Base-by-base conservation (phyloP, 2,888 invertebrate species). In the Eledone cirrhosa region DNA sequence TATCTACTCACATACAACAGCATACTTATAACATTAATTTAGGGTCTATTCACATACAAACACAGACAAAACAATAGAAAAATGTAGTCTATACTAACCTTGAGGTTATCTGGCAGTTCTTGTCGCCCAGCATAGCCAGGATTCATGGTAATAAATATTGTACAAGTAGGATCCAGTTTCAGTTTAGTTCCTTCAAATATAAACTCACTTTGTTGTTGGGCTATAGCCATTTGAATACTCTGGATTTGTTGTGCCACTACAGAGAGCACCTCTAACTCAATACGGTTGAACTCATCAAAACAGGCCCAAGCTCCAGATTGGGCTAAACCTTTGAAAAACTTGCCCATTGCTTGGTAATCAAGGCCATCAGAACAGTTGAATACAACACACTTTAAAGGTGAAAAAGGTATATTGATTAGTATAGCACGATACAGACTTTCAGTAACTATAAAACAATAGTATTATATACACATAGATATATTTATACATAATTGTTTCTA, bases 341-440 rank as follows among this genome's bases (percentile, higher is more conserved):
- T 98, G 47, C 97, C 97, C 89, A 98, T 93, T 0, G 97, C 96
- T 89, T 96, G 96, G 88, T 95, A 97, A 90, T 98, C 97, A 72
- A 98, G 92, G 3, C 97, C 96, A 84, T 97, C 97, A 0, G 97
- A 97, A 87, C 98, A 98, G 92, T 98, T 97, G 91, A 98, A 97
- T 0, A 98, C 97, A 0, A 98, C 96, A 91, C 97, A 98, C 90
- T 91, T 82, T 4, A 31, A 69, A 31, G 13, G 22, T 41, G 47
- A 76, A 76, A 24, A 48, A 16, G 14, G 29, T 24, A 8, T 47
- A 76, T 22, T 19, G 14, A 27, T 48, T 29, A 24, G 11, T 47
- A 48, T 19, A 16, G n/a, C 14, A 47, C 0, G 47, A 48, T 5
- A 41, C 41, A 0, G 11, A 41, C 1, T 41, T 41, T 41, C 41